Conservation (phyloP, 2,888 invertebrate species). For the Spisula subtruncata region DNA sequence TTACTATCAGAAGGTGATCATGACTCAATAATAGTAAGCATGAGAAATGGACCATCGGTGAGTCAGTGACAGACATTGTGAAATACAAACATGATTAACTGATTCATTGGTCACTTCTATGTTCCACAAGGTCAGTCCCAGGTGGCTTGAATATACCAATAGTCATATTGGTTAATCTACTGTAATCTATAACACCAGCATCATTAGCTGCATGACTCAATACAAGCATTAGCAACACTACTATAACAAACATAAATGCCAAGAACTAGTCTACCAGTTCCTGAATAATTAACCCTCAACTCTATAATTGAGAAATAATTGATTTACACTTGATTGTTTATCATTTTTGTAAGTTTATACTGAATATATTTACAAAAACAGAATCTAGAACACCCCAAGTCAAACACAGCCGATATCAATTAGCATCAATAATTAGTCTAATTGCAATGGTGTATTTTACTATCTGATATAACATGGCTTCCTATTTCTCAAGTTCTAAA, state of each 20-base stretch:
- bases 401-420: too few species aligned
- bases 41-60: background rate
- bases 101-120: slow-evolving; percentile 9
- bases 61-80: background rate
- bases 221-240: background rate
- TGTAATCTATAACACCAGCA: background rate
- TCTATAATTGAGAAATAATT: background rate
- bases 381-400: too few species aligned
- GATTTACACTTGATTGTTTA: too few species aligned
- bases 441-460: too few species aligned
- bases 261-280: background rate
- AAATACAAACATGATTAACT: background rate
- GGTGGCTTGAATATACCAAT: background rate
- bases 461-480: too few species aligned
- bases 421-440: too few species aligned
- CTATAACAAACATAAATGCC: background rate
- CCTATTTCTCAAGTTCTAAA: too few species aligned
- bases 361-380: too few species aligned
- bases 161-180: background rate
- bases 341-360: too few species aligned
- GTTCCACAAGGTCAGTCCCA: background rate
- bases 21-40: background rate
- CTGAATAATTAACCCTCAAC: background rate
- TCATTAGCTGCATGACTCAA: slow-evolving; percentile 7
- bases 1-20: background rate